A percentile compares a stretch with the other conserved stretches of the same genome.
Conservation (phyloP, 1,140 invertebrate genomes). For the Triops longicaudatus region DNA sequence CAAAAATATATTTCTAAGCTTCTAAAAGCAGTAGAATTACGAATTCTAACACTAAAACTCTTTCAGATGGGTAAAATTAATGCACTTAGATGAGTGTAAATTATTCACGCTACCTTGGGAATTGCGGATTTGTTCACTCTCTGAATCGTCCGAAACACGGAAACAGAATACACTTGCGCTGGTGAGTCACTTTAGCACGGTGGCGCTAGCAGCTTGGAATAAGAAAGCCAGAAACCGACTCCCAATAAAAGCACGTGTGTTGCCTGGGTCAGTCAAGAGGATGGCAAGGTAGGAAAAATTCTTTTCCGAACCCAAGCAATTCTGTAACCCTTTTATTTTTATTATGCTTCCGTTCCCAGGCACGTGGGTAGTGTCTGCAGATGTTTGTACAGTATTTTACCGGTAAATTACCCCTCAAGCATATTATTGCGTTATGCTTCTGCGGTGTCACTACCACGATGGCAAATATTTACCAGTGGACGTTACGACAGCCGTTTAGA, state of each 20-base stretch:
- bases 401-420: neutral
- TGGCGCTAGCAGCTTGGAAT: neutral
- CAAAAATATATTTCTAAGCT: neutral
- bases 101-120: neutral
- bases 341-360: neutral
- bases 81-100: neutral
- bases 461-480: neutral
- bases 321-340: neutral
- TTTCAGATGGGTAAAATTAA: neutral
- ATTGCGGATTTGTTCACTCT: neutral
- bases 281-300: neutral
- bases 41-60: neutral
- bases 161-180: neutral
- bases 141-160: conserved; percentile 9
- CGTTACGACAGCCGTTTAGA: neutral
- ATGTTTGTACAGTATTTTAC: neutral
- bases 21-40: neutral
- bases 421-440: neutral
- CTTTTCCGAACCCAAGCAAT: neutral
- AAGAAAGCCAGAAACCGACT: neutral
- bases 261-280: neutral
- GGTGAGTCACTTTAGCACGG: neutral
- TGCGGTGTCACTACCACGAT: neutral
- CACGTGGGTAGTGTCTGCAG: neutral
- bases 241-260: neutral